phyloP scores from a whole-genome alignment of 2,888 invertebrate species.

The Monoplex corrugatus region DNA sequence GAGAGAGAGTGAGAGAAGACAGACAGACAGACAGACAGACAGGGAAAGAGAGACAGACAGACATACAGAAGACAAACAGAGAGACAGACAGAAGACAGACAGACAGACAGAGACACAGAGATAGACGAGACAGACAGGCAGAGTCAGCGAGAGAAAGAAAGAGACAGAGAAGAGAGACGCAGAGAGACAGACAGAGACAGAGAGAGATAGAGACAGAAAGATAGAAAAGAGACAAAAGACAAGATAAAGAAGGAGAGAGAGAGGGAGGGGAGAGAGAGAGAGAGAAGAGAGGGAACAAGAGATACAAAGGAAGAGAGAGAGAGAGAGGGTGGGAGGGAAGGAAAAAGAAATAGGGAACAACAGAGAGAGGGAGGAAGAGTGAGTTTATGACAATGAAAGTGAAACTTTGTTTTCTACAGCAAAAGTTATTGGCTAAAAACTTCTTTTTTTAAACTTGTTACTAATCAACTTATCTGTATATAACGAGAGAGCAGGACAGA shows the following conservation, averaged over 20 bases:
- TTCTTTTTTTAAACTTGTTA: neutral
- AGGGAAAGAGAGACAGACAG: neutral
- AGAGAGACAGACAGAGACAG: neutral
- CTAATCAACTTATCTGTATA: too few relatives aligned
- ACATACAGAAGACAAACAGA: neutral
- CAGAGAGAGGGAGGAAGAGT: neutral
- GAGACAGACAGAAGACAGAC: neutral
- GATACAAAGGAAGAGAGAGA: neutral
- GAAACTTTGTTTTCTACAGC: neutral
- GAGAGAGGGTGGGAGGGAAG: neutral
- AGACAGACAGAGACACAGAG: neutral
- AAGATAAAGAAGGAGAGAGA: neutral
- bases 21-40: too few relatives aligned
- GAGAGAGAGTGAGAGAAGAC: too few relatives aligned
- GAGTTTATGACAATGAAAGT: neutral
- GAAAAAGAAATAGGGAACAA: neutral
- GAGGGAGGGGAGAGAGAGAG: too few relatives aligned
- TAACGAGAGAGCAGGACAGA: too few relatives aligned
- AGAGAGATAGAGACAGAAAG: neutral
- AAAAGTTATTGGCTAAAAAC: neutral
- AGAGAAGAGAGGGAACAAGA: too few relatives aligned
- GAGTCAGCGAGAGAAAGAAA: neutral
- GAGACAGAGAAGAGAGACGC: neutral
- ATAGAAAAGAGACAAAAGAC: neutral
- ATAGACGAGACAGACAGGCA: neutral